A percentile compares a stretch with the other conserved stretches of the same genome.
Conservation (phyloP, 92 coral and sea anemone species). For the Galaxea fascicularis region DNA sequence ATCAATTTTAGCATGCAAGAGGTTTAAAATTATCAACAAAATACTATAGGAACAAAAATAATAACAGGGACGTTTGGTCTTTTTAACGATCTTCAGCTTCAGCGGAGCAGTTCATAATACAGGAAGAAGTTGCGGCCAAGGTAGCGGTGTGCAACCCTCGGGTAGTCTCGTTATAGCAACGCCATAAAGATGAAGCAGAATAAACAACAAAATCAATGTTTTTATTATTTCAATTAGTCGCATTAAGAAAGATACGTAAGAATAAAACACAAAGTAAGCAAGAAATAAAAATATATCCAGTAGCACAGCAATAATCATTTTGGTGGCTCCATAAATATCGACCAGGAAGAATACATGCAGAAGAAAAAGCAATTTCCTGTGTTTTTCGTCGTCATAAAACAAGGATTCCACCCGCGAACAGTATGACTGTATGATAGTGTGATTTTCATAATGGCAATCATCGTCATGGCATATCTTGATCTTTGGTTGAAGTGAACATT, state of each 20-base stretch:
- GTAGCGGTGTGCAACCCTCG: too few species aligned
- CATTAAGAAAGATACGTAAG: background rate
- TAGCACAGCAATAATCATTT: constrained; percentile 3
- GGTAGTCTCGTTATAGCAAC: background rate
- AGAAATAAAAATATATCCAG: background rate
- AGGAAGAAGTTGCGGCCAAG: too few species aligned
- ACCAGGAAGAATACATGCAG: too few species aligned
- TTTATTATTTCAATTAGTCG: background rate
- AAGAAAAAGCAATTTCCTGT: background rate
- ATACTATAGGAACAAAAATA: too few species aligned
- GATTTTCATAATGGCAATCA: constrained; percentile 9
- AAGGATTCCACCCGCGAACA: background rate
- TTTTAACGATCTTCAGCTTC: too few species aligned
- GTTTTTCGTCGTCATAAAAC: background rate
- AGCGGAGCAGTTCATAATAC: too few species aligned
- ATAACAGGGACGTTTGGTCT: too few species aligned
- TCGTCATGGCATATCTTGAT: constrained; percentile 3
- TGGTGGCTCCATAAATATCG: too few species aligned
- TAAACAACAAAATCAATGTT: constrained; percentile 6
- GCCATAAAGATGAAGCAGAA: background rate
- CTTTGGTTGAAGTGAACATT: constrained; percentile 17
- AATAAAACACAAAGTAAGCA: background rate
- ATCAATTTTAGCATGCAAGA: too few species aligned
- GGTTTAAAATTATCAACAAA: too few species aligned
- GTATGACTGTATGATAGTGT: background rate